Conservation (phyloP, 1,140 invertebrate genomes). For the Mesaphorura yosii region DNA sequence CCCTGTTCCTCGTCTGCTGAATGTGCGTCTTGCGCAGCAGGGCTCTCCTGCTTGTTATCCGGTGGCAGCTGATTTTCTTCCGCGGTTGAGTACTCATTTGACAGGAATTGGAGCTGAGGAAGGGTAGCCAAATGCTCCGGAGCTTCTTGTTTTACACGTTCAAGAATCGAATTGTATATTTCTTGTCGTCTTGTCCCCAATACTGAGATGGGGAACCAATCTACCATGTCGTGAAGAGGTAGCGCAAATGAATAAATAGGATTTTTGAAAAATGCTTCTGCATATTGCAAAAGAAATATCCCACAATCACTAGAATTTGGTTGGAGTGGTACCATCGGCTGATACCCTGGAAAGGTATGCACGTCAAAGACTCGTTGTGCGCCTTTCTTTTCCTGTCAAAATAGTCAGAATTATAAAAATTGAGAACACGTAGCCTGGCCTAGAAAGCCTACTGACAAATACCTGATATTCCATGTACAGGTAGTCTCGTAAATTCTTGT, state of each 20-base stretch:
- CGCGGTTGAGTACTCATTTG: no score
- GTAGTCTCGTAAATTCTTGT: conserved; percentile 77
- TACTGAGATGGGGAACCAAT: conserved; percentile 12
- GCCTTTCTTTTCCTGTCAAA: conserved; percentile 43
- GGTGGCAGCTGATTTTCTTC: no score
- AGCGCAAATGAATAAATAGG: conserved; percentile 8
- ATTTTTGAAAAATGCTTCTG: conserved; percentile 73
- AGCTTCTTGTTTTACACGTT: not conserved
- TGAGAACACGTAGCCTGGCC: not conserved
- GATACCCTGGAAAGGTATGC: conserved; percentile 66
- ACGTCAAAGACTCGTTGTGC: conserved; percentile 54
- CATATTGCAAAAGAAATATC: conserved; percentile 87
- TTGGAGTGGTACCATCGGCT: conserved; percentile 87
- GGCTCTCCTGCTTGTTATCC: no score
- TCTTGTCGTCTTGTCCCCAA: conserved; percentile 8
- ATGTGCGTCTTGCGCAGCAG: no score
- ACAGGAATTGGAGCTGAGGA: no score
- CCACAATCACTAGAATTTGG: conserved; percentile 96
- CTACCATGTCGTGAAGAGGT: not conserved
- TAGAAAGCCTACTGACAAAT: not conserved
- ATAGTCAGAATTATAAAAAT: not conserved
- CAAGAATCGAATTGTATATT: conserved; percentile 18
- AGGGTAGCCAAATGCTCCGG: not conserved
- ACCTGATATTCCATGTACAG: conserved; percentile 76
- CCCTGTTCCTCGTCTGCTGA: no score